Evolutionary conservation across 1,140 invertebrate genomes (phyloP).

Genomic region (Acromyrmex heyeri): DNA sequence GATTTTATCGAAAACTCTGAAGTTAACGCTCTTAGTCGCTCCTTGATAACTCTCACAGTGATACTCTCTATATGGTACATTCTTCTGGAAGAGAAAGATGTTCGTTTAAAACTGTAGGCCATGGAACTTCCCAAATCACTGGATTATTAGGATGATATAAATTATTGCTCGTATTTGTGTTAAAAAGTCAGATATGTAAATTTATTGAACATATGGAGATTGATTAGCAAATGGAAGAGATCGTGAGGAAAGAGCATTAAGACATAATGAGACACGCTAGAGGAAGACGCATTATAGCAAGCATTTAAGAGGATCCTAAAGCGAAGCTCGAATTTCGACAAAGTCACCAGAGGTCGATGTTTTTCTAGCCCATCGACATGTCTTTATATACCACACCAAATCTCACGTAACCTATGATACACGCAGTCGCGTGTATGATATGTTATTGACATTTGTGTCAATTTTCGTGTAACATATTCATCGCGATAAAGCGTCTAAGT

Average conservation of each 20-base stretch:
- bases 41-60: slow-evolving; percentile 18
- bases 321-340: too few species aligned
- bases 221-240: slow-evolving; percentile 41
- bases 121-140: slow-evolving; percentile 75
- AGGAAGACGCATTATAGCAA: slow-evolving; percentile 33
- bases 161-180: slow-evolving; percentile 70
- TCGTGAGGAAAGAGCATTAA: background rate
- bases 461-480: too few species aligned
- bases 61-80: slow-evolving; percentile 1
- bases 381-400: too few species aligned
- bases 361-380: too few species aligned
- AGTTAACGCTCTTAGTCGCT: background rate
- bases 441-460: too few species aligned
- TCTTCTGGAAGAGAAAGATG: slow-evolving; percentile 70
- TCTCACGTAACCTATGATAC: too few species aligned
- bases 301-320: too few species aligned
- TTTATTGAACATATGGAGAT: slow-evolving; percentile 63
- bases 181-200: slow-evolving; percentile 64
- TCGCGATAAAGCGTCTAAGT: too few species aligned
- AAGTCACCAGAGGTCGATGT: too few species aligned
- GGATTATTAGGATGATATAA: slow-evolving; percentile 67
- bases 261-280: slow-evolving; percentile 35
- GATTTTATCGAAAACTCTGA: background rate
- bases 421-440: too few species aligned
- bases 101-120: slow-evolving; percentile 70